Conservation (phyloP, 2,113 vertebrate species). For the Microtus oregoni region DNA sequence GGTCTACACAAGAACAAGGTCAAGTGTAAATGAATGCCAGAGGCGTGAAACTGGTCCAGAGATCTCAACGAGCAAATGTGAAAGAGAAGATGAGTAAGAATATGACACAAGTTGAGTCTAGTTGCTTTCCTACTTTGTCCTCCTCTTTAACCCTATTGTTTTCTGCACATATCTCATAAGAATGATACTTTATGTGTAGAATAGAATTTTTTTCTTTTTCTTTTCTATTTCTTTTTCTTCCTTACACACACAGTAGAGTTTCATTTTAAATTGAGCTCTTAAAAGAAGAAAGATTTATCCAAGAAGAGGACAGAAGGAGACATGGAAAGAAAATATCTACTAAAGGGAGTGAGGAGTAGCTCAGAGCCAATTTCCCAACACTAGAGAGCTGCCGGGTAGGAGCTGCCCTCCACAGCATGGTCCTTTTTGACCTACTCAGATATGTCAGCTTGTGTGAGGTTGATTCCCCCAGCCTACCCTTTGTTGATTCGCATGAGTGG, state of each 20-base stretch:
- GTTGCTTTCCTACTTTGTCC: background rate
- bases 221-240: conserved; percentile 43
- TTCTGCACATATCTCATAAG: conserved; percentile 46
- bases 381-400: background rate
- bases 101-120: background rate
- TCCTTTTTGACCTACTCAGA: conserved; percentile 47
- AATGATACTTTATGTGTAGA: conserved; percentile 51
- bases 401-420: conserved; percentile 17
- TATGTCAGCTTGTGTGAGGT: conserved; percentile 31
- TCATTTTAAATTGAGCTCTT: conserved; percentile 55
- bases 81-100: background rate
- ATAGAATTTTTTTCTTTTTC: background rate
- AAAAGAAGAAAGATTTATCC: background rate
- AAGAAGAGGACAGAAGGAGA: conserved; percentile 53
- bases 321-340: conserved; percentile 42
- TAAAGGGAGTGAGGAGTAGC: background rate
- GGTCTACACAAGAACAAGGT: background rate
- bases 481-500: conserved; percentile 37
- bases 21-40: background rate
- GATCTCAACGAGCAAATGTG: background rate
- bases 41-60: background rate
- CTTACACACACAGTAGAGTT: conserved; percentile 38
- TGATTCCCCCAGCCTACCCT: conserved; percentile 1
- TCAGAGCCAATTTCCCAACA: conserved; percentile 44
- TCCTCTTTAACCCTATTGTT: conserved; percentile 46